Percentiles rank a stretch among this genome's conserved stretches.
These are phyloP conservation scores for Pteropus rufus DNA, from an alignment of 2,797 vertebrate genomes.

Conservation along the genomic window DNA sequence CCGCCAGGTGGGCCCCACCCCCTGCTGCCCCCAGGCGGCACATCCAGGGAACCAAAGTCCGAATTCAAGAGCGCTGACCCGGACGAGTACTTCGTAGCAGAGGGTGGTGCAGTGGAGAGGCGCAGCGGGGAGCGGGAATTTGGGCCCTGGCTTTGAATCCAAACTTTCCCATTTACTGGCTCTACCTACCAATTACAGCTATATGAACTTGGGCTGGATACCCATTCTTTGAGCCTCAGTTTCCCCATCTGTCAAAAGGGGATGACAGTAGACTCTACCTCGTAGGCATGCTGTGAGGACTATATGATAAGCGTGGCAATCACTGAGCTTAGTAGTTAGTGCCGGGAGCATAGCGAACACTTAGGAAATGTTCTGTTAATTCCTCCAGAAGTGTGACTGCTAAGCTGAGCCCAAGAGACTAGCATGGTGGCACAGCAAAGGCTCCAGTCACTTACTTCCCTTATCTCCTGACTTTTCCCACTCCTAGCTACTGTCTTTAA, in stretches of 20 bases:
- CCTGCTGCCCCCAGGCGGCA: neutral
- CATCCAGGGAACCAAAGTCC: neutral
- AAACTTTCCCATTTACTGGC: neutral
- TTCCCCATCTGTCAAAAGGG: neutral
- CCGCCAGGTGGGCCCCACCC: slow-evolving; percentile 64
- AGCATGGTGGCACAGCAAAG: neutral
- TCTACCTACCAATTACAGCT: neutral
- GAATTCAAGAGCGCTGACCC: rapidly evolving
- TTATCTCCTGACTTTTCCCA: neutral
- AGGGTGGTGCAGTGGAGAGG: neutral
- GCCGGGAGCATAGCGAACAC: neutral
- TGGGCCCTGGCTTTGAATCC: neutral
- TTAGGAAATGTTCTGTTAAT: neutral
- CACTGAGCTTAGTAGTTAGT: neutral
- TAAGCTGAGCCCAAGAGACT: neutral
- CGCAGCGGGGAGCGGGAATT: neutral
- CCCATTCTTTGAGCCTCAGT: neutral
- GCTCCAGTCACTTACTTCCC: neutral
- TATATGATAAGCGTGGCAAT: neutral
- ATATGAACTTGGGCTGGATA: neutral
- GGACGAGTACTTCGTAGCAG: rapidly evolving
- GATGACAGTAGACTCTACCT: neutral
- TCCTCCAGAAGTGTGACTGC: neutral
- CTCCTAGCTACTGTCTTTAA: neutral
- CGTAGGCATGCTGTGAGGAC: neutral